A percentile compares a stretch with the other conserved stretches of the same genome.
Evolutionary conservation across 2,888 invertebrate species (phyloP).

Genomic region (Entomobrya proxima): DNA sequence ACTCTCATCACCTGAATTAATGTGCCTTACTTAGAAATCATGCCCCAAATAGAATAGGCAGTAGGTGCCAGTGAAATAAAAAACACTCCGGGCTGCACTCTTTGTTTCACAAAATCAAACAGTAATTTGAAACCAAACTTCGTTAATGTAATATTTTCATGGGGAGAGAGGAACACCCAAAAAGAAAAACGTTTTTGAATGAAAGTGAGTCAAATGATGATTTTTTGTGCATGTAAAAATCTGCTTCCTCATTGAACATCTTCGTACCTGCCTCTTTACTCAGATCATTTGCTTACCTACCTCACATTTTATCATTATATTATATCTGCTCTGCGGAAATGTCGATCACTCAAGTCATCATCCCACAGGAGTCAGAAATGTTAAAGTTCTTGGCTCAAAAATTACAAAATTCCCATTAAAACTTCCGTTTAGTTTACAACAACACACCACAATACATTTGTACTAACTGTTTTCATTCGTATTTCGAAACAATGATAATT

Average conservation of each 20-base stretch:
- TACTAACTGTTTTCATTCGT: not conserved
- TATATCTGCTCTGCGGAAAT: conserved; percentile 45
- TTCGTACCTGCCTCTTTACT: conserved; percentile 14
- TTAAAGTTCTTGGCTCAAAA: not conserved
- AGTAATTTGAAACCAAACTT: conserved; percentile 29
- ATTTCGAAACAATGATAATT: not conserved
- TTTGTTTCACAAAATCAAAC: not conserved
- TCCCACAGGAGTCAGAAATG: too few relatives aligned
- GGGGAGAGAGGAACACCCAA: not conserved
- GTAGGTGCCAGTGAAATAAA: not conserved
- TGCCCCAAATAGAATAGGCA: not conserved
- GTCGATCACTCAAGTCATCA: conserved; percentile 45
- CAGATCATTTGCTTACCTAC: conserved; percentile 2
- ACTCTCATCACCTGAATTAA: not conserved
- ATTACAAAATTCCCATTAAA: conserved; percentile 41
- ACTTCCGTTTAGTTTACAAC: conserved; percentile 21
- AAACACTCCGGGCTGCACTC: not conserved
- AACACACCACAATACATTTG: too few relatives aligned
- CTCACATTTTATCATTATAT: not conserved
- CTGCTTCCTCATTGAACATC: conserved; percentile 17
- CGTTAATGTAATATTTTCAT: not conserved
- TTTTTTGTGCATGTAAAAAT: not conserved
- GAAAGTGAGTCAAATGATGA: not conserved
- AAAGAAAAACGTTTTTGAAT: not conserved
- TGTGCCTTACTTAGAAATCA: not conserved